Evolutionary conservation across 2,888 invertebrate species (phyloP).

Genomic region (Itoplectis maculator): DNA sequence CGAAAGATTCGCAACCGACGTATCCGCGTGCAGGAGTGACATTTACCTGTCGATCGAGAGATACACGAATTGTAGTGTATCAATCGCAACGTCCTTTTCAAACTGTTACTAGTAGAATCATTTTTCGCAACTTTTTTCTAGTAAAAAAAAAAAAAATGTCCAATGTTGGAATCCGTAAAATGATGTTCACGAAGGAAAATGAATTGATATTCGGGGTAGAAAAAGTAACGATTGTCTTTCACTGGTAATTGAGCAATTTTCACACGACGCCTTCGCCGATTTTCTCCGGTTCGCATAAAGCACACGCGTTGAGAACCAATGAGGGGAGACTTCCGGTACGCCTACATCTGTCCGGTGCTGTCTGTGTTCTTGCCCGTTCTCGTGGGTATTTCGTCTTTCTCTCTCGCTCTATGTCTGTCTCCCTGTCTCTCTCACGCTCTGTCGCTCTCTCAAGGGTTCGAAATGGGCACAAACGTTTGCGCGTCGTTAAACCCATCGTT

Average conservation of each 20-base stretch:
- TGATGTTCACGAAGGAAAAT: no score
- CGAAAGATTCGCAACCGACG: no score
- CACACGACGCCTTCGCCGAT: background rate
- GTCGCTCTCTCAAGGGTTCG: conserved; percentile 56
- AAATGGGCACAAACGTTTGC: conserved; percentile 39
- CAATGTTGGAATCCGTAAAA: no score
- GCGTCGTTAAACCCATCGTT: conserved; percentile 66
- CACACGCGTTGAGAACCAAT: conserved; percentile 64
- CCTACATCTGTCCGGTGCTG: conserved; percentile 70
- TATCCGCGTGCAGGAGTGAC: no score
- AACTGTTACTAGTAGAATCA: no score
- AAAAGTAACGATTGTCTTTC: background rate
- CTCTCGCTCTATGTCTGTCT: no score
- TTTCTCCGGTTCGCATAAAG: conserved; percentile 4
- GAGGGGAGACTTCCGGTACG: conserved; percentile 77
- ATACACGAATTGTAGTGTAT: no score
- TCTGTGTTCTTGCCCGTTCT: conserved; percentile 50
- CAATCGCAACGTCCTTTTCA: no score
- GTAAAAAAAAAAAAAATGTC: no score
- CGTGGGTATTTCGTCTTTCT: conserved; percentile 53
- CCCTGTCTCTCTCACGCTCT: conserved; percentile 60
- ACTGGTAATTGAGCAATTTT: background rate
- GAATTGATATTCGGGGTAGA: no score
- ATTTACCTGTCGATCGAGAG: no score
- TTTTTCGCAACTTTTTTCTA: no score